Conservation (phyloP, 2,113 vertebrate species). For the Falcunculus frontatus region DNA sequence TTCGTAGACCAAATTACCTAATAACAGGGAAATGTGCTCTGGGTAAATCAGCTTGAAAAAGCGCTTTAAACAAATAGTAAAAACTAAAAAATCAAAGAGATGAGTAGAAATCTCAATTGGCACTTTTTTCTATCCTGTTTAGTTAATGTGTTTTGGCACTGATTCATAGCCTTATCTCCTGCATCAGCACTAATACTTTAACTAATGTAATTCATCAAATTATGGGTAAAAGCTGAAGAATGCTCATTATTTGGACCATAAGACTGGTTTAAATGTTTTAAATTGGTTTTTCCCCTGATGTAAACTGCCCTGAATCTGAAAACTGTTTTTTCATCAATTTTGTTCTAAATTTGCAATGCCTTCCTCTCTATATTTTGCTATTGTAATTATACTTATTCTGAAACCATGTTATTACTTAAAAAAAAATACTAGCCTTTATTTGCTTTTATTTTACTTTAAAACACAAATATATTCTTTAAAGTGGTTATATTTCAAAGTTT, state of each 20-base stretch:
- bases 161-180: background rate
- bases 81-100: background rate
- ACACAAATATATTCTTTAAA: background rate
- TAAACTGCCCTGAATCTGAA: background rate
- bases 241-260: background rate
- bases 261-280: background rate
- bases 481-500: background rate
- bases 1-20: background rate
- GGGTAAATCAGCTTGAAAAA: background rate
- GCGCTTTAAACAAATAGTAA: background rate
- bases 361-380: background rate
- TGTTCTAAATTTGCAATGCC: background rate
- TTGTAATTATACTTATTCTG: background rate
- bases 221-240: background rate
- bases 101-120: background rate
- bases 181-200: background rate
- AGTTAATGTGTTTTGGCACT: background rate
- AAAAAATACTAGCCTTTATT: background rate
- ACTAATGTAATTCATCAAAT: background rate
- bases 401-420: background rate
- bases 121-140: background rate
- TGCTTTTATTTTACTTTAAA: background rate
- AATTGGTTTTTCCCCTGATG: background rate
- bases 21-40: background rate
- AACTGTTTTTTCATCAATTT: background rate